Base-by-base conservation (phyloP, 2,797 vertebrate genomes). In the Pangasius mekongensis region DNA sequence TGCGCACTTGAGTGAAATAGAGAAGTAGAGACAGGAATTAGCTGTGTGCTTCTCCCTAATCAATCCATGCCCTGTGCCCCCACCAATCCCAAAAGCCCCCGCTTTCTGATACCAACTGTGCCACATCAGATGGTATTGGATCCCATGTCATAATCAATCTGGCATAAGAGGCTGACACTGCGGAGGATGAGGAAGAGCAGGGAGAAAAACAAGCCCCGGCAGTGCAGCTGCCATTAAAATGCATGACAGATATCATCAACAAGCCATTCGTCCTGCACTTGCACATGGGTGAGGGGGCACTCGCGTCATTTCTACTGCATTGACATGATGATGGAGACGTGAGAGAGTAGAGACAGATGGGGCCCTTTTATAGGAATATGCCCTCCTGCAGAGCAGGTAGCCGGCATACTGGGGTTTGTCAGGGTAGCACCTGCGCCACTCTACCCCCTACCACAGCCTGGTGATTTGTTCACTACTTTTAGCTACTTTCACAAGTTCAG, bases 161-260 rank as follows among this genome's bases (percentile, higher is more conserved):
- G 80, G 86, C 80, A 62, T 73, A 86, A 86, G 87, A 91, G 83
- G 69, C 66, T 71, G 73, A 69, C 30, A 36, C 85, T 54, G 83
- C n/a, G 83, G 85, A 84, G 52, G 88, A 88, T 62, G 77, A 88
- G 33, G 67, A 62, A 58, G 85, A 71, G 77, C 47, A 52, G 64
- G 33, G 47, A 73, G 84, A 36, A 74, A 85, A 92, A 92, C 89
- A 90, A 88, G 90, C 86, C 82, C 90, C 87, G 87, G 92, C 87
- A 87, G 88, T 87, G 77, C 80, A 86, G 86, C 89, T 91, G 84
- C 89, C 90, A 93, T 94, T 93, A 91, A 92, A 92, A 92, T 93
- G 90, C 88, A 85, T 91, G 92, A 93, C 91, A 90, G 92, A 88
- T 91, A 92, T 93, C 91, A 91, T 91, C 90, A 90, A 91, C 88